A percentile compares a stretch with the other conserved stretches of the same genome.
These are phyloP conservation scores for Apocrypta bakeri DNA, from an alignment of 1,140 invertebrate genomes.

Conservation along the genomic window DNA sequence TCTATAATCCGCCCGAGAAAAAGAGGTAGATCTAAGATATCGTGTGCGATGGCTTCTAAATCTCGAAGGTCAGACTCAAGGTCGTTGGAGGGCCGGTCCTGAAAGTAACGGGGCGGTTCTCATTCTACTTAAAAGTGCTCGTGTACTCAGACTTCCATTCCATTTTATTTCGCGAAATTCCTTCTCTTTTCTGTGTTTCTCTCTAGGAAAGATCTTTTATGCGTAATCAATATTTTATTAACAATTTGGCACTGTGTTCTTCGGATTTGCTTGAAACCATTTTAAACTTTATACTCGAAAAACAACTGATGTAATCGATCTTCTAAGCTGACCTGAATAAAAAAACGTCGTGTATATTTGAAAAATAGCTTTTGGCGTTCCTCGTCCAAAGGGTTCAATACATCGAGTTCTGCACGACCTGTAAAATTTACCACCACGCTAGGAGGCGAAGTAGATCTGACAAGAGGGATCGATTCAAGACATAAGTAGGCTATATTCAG, in stretches of 20 bases:
- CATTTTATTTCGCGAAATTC: background rate
- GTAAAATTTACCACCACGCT: background rate
- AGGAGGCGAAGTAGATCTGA: background rate
- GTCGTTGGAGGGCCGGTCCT: constrained; percentile 23
- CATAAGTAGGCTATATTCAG: background rate
- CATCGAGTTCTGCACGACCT: background rate
- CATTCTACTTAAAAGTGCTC: background rate
- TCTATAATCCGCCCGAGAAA: background rate
- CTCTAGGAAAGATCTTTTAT: too few species aligned
- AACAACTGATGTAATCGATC: background rate
- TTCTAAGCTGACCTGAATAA: background rate
- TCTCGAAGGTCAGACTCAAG: constrained; percentile 49
- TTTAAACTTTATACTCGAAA: background rate
- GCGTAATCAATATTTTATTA: too few species aligned
- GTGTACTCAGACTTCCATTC: background rate
- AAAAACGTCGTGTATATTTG: background rate
- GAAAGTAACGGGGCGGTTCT: constrained; percentile 27
- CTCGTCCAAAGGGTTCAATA: background rate
- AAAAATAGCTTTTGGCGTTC: constrained; percentile 1
- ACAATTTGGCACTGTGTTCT: too few species aligned
- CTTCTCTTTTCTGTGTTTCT: background rate
- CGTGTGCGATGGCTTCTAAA: background rate
- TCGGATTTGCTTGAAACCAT: too few species aligned
- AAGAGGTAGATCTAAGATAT: background rate
- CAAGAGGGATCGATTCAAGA: background rate